Evolutionary conservation across 30 jellyfish, hydroid and myxozoan genomes (phyloP), one percentile per base, ranked within the genome.

Genomic region (Hydractinia symbiolongicarpus): DNA sequence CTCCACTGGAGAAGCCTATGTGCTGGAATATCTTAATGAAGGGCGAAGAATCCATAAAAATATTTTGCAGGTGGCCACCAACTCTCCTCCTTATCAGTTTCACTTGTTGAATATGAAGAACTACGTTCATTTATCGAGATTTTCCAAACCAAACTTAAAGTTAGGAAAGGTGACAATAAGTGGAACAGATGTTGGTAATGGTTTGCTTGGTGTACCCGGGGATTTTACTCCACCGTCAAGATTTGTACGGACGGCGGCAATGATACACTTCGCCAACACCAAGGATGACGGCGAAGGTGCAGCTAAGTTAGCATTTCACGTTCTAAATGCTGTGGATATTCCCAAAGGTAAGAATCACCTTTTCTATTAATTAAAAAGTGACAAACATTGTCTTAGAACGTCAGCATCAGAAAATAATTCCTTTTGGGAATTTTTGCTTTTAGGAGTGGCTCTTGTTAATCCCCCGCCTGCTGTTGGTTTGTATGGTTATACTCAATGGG

Each of bases 1-100:
- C 51, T 17, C 54, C 21, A 17, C 79, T 14, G 79, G 79, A 17
- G 79, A 7, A 6, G 70, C 79, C 8, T 17, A 17, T 17, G 79
- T 70, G 79, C 14, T 70, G 79, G 79, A 70, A 70, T 70, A 70
- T 57, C 21, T 57, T 6, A 70, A 70, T 19, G 79, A 70, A 14
- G 79, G 79, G 14, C 79, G 79, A 21, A 21, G 51, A 16, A 14
- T 70, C n/a, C 67, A 70, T 52, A 57, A 70, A 6, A 70, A 70
- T 57, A 21, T 17, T 17, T 7, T 70, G 5, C 58, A 50, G 57
- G 79, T 70, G 55, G 14, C 58, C 69, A 70, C 79, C 69, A 52
- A 52, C 51, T 17, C 79, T 5, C 79, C 79, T 6, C 54, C 79
- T 4, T 70, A 70, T 52, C 8, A 70, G 57, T 70, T 21, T 21